A percentile compares a stretch with the other conserved stretches of the same genome.
Conservation (phyloP, 2,888 invertebrate genomes). For the Oscheius sp. region DNA sequence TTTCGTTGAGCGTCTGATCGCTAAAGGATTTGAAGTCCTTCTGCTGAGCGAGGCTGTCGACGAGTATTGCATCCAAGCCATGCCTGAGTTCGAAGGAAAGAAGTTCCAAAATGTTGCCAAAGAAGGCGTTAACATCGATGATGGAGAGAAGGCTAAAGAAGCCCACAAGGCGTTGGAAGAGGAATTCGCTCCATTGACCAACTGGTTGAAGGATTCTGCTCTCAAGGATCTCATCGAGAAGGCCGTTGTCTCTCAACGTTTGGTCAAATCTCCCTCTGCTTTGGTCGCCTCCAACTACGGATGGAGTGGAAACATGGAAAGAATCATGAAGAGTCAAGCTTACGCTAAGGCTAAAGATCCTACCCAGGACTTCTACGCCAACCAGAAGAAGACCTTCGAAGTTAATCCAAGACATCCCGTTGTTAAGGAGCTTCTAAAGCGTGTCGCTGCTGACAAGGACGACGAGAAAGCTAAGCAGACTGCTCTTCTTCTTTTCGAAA, state of each 20-base stretch:
- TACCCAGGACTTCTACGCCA: constrained; percentile 80
- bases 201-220: constrained; percentile 86
- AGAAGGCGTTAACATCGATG: constrained; percentile 77
- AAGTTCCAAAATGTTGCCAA: constrained; percentile 99
- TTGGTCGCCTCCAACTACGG: constrained; percentile 94
- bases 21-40: constrained; percentile 88
- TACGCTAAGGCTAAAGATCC: constrained; percentile 94
- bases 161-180: constrained; percentile 79
- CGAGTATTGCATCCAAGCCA: constrained; percentile 92
- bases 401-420: constrained; percentile 96
- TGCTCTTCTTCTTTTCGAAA: constrained; percentile 87
- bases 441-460: constrained; percentile 81
- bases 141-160: constrained; percentile 76
- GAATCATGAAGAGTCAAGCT: constrained; percentile 86
- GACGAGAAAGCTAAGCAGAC: constrained; percentile 84
- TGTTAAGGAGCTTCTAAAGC: constrained; percentile 85
- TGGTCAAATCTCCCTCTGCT: constrained; percentile 91
- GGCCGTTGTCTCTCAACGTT: constrained; percentile 85
- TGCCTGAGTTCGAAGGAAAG: constrained; percentile 97
- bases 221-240: constrained; percentile 76
- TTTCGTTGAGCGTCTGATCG: constrained; percentile 90
- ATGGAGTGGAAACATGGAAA: constrained; percentile 99
- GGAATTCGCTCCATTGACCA: constrained; percentile 86
- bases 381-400: constrained; percentile 95
- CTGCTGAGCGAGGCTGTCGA: constrained; percentile 95